These are phyloP conservation scores for Diacarnus erythraeanus DNA, from an alignment of 37 sponge, comb jelly and placozoan species.

Conservation along the genomic window DNA sequence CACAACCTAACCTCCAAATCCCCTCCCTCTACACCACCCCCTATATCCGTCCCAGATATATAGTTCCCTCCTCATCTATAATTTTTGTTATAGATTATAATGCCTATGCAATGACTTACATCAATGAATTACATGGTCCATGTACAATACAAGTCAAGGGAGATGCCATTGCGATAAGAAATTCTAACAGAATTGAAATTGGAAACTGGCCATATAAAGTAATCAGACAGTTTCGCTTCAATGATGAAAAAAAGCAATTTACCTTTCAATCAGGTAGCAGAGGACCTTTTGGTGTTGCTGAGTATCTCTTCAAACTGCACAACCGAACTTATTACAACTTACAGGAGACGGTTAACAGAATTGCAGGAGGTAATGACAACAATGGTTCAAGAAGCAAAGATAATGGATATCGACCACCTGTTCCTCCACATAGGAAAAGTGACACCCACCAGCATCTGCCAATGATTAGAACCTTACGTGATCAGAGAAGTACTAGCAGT, in stretches of 20 bases:
- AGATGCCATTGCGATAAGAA: not conserved
- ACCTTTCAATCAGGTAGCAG: not conserved
- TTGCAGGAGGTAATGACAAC: not conserved
- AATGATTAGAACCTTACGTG: not conserved
- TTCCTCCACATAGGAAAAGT: constrained; percentile 1
- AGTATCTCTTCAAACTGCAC: not conserved
- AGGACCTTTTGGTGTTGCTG: constrained; percentile 1
- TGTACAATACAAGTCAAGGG: not conserved
- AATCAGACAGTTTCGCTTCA: constrained; percentile 1
- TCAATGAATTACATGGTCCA: not conserved
- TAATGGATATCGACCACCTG: not conserved
- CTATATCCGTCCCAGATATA: no score
- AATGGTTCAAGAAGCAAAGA: not conserved
- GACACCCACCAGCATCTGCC: not conserved
- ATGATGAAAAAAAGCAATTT: constrained; percentile 2
- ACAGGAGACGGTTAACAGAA: constrained; percentile 8
- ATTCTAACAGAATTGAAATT: not conserved
- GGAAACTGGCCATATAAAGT: not conserved
- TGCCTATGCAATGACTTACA: not conserved
- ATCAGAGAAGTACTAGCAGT: not conserved
- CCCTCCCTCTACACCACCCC: no score
- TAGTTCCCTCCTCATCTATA: not conserved
- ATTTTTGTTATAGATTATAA: not conserved
- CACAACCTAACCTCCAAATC: no score
- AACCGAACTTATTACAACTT: not conserved